phyloP scores from a whole-genome alignment of 2,888 invertebrate genomes.

The Pachycephus smyrnensis region DNA sequence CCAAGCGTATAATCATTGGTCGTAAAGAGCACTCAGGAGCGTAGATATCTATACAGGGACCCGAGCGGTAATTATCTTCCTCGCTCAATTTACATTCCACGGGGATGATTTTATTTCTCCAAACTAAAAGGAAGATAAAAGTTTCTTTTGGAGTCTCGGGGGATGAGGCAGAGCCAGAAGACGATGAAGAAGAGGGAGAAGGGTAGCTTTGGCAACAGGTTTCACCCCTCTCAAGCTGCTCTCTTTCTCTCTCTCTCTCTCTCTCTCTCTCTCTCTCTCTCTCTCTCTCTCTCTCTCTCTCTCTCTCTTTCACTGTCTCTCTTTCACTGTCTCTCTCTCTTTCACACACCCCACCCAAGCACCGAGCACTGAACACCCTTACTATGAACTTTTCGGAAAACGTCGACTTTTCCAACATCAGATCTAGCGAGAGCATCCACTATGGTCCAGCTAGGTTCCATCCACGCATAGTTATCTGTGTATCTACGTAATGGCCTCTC shows the following conservation, averaged over 20 bases:
- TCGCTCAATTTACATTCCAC: conserved; percentile 39
- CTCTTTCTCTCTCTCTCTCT: conserved; percentile 13
- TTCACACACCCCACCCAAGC: neutral
- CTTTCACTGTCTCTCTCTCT: too few relatives aligned
- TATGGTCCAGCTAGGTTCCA: neutral
- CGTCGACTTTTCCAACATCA: conserved; percentile 36
- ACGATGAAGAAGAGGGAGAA: conserved; percentile 28
- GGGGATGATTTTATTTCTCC: conserved; percentile 41
- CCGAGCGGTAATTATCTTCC: conserved; percentile 15
- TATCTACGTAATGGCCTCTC: conserved; percentile 4
- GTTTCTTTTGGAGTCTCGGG: conserved; percentile 17
- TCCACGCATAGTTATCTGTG: neutral
- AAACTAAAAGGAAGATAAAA: conserved; percentile 34
- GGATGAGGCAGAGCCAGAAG: conserved; percentile 24
- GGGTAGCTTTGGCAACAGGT: conserved; percentile 60
- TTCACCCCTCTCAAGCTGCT: conserved; percentile 48
- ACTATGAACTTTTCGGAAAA: conserved; percentile 58
- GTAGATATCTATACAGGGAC: conserved; percentile 11
- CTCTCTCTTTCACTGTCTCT: conserved; percentile 24
- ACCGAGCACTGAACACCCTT: conserved; percentile 12
- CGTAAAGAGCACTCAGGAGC: conserved; percentile 40
- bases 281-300: conserved; percentile 23
- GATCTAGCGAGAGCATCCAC: neutral
- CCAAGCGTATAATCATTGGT: conserved; percentile 48
- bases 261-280: conserved; percentile 2